Conservation (phyloP, 2,888 invertebrate genomes). For the Brassicogethes aeneus region DNA sequence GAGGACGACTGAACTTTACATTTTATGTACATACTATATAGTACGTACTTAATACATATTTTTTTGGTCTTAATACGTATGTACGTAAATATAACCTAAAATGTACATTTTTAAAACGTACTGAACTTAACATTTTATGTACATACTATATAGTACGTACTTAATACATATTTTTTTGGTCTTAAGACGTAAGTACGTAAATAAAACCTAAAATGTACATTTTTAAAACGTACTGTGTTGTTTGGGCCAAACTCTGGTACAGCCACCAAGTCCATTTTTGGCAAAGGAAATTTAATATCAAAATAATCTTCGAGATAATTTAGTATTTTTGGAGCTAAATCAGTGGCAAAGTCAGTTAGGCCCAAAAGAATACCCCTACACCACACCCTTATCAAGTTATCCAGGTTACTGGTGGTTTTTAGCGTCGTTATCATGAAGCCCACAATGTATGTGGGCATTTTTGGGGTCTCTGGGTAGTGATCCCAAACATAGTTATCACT, state of each 20-base stretch:
- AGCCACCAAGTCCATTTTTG: slow-evolving; percentile 63
- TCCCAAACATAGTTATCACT: slow-evolving; percentile 32
- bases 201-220: too few species aligned
- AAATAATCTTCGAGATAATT: slow-evolving; percentile 58
- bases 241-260: slow-evolving; percentile 66
- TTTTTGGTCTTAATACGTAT: too few species aligned
- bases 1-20: too few species aligned
- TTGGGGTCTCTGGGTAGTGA: slow-evolving; percentile 48
- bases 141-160: too few species aligned
- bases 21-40: too few species aligned
- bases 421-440: slow-evolving; percentile 77
- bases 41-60: too few species aligned
- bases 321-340: slow-evolving; percentile 52
- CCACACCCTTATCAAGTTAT: slow-evolving; percentile 50
- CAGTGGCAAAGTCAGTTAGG: slow-evolving; percentile 57
- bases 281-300: slow-evolving; percentile 51
- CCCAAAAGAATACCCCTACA: slow-evolving; percentile 58
- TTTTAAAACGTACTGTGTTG: too few species aligned
- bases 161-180: too few species aligned
- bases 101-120: too few species aligned
- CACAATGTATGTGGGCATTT: slow-evolving; percentile 76
- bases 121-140: too few species aligned
- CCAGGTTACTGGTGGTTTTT: slow-evolving; percentile 26
- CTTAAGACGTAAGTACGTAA: too few species aligned
- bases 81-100: too few species aligned